Evolutionary conservation across 2,888 invertebrate species (phyloP).

Genomic region (Zonitis immaculata): DNA sequence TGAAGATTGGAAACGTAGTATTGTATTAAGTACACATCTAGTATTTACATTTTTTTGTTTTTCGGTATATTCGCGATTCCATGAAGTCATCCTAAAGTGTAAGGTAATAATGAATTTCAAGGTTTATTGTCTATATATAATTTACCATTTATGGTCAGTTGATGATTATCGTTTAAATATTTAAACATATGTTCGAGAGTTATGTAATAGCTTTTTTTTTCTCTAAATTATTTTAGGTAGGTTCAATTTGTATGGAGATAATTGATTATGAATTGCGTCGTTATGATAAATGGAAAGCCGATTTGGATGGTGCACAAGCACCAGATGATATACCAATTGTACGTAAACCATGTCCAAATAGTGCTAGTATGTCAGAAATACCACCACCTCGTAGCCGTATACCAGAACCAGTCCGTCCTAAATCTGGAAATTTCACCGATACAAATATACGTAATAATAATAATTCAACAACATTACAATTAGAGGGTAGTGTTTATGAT

Average conservation of each 20-base stretch:
- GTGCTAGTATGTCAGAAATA: slow-evolving; percentile 56
- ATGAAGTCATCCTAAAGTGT: slow-evolving; percentile 89
- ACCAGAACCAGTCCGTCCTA: slow-evolving; percentile 70
- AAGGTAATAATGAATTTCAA: slow-evolving; percentile 58
- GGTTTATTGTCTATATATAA: background rate
- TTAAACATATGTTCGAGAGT: slow-evolving; percentile 5
- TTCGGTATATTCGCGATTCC: slow-evolving; percentile 93
- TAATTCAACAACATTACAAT: slow-evolving; percentile 34
- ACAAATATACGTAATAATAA: slow-evolving; percentile 50
- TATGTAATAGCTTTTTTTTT: slow-evolving; percentile 1
- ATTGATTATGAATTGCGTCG: slow-evolving; percentile 91
- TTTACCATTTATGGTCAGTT: background rate
- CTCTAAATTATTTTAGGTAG: slow-evolving; percentile 60
- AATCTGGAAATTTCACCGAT: slow-evolving; percentile 65
- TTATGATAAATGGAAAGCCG: slow-evolving; percentile 88
- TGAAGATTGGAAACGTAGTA: slow-evolving; percentile 96
- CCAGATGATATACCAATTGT: slow-evolving; percentile 44
- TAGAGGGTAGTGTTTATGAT: slow-evolving; percentile 68
- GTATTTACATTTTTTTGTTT: slow-evolving; percentile 97
- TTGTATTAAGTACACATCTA: slow-evolving; percentile 94
- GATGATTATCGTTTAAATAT: slow-evolving; percentile 12
- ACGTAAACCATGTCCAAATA: slow-evolving; percentile 43
- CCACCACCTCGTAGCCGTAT: slow-evolving; percentile 62
- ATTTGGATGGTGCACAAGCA: slow-evolving; percentile 57
- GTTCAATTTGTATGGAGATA: slow-evolving; percentile 94